A percentile compares a stretch with the other conserved stretches of the same genome.
Evolutionary conservation across 2,113 vertebrate genomes (phyloP).

Genomic region (Muntiacus muntjak): DNA sequence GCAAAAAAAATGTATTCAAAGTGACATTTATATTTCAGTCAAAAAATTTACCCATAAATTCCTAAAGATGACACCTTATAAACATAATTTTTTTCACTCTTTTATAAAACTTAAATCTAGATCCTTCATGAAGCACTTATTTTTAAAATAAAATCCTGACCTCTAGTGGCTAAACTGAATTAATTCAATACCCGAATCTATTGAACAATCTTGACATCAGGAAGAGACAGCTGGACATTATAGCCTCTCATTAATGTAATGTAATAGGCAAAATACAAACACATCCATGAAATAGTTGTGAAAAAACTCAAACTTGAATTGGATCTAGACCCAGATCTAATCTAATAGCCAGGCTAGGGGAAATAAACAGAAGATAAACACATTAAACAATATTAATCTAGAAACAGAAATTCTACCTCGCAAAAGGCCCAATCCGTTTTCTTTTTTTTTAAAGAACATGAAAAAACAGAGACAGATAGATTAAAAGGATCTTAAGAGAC

Average conservation of each 20-base stretch:
- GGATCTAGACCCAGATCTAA: neutral
- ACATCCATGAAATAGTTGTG: neutral
- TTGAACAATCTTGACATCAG: neutral
- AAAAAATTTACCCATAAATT: neutral
- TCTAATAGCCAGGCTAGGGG: neutral
- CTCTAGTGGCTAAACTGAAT: conserved; percentile 56
- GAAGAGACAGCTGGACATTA: neutral
- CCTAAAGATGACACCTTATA: neutral
- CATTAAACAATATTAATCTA: neutral
- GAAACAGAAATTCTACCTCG: neutral
- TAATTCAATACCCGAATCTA: neutral
- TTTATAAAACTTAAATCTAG: neutral
- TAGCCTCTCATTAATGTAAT: neutral
- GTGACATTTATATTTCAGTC: neutral
- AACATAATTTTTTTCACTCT: neutral
- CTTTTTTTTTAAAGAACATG: neutral
- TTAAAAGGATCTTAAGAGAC: neutral
- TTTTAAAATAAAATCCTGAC: conserved; percentile 56
- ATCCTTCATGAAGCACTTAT: neutral
- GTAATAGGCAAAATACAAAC: neutral
- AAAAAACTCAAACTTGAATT: neutral
- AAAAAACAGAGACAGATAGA: neutral
- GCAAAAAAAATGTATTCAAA: neutral
- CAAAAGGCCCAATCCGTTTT: neutral
- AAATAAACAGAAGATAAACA: neutral